Evolutionary conservation across 2,797 vertebrate species (phyloP), one percentile per base, ranked within the genome.

Genomic region (Sciurus carolinensis): DNA sequence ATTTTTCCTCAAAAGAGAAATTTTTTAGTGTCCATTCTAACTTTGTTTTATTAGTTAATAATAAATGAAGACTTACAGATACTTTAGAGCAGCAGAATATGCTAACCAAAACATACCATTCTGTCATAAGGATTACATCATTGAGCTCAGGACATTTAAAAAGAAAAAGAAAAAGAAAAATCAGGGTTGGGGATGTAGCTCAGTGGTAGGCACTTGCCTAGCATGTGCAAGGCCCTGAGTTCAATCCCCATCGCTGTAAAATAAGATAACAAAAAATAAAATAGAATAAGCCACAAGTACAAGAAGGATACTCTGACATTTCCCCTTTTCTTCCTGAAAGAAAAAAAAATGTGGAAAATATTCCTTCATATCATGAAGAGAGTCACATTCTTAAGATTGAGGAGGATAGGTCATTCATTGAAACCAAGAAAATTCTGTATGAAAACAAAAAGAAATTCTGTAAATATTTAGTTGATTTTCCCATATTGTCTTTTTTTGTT

Each of bases 51-150:
- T 77, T 81, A 82, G 24, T 64, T 77, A 86, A 62, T 26, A 76
- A 69, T 76, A 94, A 82, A 92, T 73, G 4, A 33, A 87, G 24
- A 92, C 36, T 81, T 83, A 50, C 64, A 28, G 42, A 44, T 64
- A 66, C 1, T 26, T 28, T 82, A 83, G 7, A 1, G n/a, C 64
- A 28, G 28, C 18, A 92, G 54, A 84, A 33, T 52, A 52, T 18
- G 44, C 10, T 28, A 52, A 7, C 12, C 17, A 24, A 66, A 90
- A 17, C 52, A 36, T 24, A 14, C 18, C 18, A 12, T 33, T 66
- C 42, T 75, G 69, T 13, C 14, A 24, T 39, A 75, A 33, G 54
- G 42, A 50, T 87, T 62, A 39, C 39, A 39, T 39, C 62, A 69
- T 80, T 80, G 39, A 80, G 64, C 39, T n/a, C 10, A 88, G 75